Base-by-base conservation (phyloP, 2,797 vertebrate genomes). In the Chelonia mydas region DNA sequence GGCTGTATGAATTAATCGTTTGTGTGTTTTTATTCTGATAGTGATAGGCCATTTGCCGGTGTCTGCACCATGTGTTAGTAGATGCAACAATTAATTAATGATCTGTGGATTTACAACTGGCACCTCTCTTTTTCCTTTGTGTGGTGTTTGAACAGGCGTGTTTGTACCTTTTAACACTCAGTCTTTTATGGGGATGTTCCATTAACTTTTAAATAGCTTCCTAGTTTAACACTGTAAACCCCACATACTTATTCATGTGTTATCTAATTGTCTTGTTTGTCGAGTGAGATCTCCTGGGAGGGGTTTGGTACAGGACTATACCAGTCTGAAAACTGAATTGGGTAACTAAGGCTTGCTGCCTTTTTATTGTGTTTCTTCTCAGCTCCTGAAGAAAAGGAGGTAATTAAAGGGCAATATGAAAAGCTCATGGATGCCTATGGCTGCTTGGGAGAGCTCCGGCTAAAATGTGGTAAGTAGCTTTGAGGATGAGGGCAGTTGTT, bases 331-430 rank as follows among this genome's bases (percentile, higher is more conserved):
- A 33, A 41, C 19, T 61, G 76, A 81, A 51, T 47, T 74, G 55
- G 8, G 74, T 95, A 91, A 83, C 21, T 81, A 89, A 59, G 5
- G n/a, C 95, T 94, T 89, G 76, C 90, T 93, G 79, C 28, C 76
- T 97, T 88, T 95, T 96, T 33, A 1, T 77, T 98, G 92, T 97
- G 83, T 88, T 94, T 96, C 90, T 93, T 92, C 74, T 85, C 85
- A 99, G 98, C 98, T 91, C 97, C 98, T 13, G 98, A 98, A 85
- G 98, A 99, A 97, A 98, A 98, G 88, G 98, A 98, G 94, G 96
- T 97, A 91, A 98, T 98, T 95, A 98, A 98, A 95, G 98, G 98
- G 90, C 98, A 98, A 53, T 99, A 98, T 95, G 98, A 97, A 86
- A 98, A 98, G 90, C 97, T 98, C 57, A 85, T 97, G 31, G 98